A percentile compares a stretch with the other conserved stretches of the same genome.
Conservation (phyloP, 2,888 invertebrate species). For the Heliconius hortense region DNA sequence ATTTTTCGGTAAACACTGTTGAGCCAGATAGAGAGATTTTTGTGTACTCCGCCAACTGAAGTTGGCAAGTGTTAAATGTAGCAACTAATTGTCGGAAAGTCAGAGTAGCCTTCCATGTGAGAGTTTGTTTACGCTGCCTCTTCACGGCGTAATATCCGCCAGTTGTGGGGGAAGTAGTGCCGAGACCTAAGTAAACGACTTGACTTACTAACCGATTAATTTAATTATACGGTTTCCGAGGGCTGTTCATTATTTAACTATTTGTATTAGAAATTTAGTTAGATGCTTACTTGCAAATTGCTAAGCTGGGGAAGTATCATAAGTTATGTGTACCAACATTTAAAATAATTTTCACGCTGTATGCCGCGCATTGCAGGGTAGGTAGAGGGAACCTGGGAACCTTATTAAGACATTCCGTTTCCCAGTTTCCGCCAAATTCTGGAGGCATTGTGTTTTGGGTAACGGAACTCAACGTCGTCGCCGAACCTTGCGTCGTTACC, state of each 20-base stretch:
- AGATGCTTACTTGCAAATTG: not conserved
- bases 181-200: conserved; percentile 69
- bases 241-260: conserved; percentile 22
- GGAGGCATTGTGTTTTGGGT: too few relatives aligned
- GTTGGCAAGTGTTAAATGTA: conserved; percentile 40
- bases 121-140: conserved; percentile 71
- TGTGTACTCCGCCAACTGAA: conserved; percentile 37
- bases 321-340: not conserved
- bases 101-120: conserved; percentile 58
- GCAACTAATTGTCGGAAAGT: conserved; percentile 66
- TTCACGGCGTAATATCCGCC: conserved; percentile 76
- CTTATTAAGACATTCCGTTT: too few relatives aligned
- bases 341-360: not conserved
- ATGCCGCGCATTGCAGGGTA: too few relatives aligned
- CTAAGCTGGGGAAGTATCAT: not conserved
- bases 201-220: conserved; percentile 65
- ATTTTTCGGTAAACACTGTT: conserved; percentile 25
- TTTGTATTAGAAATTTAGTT: conserved; percentile 25
- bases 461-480: too few relatives aligned
- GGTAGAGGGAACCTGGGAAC: too few relatives aligned
- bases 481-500: too few relatives aligned
- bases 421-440: too few relatives aligned
- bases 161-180: conserved; percentile 62
- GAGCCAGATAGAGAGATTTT: conserved; percentile 27
- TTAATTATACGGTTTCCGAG: conserved; percentile 57